Base-by-base conservation (phyloP, 1,140 invertebrate genomes). In the Chironomus striatipennis region DNA sequence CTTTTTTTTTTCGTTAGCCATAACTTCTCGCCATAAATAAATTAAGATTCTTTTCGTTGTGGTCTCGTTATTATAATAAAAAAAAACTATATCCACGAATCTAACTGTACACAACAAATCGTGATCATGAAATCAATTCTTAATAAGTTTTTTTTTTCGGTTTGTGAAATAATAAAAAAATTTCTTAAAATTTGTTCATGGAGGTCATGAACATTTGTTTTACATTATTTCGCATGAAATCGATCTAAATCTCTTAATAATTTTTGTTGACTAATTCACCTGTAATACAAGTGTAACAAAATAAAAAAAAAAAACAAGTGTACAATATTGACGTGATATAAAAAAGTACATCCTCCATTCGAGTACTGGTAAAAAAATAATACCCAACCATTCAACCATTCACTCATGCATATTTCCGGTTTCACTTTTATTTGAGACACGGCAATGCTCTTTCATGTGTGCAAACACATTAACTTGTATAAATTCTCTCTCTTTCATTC, bases 341-440 rank as follows among this genome's bases (percentile, higher is more conserved):
- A 21, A n/a, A 57, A 57, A 18, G 65, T 17, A 70, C 17, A 20
- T 70, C 65, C 65, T 20, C 65, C 65, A 20, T 2, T 1, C 7
- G 7, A 57, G 7, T 57, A 57, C n/a, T 12, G n/a, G n/a, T n/a
- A n/a, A n/a, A n/a, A n/a, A 12, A 57, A 57, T 2, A 57, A 57
- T 21, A 70, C 65, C 18, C 17, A 18, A 70, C 18, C 20, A 18
- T 20, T 20, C 65, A 21, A 10, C 65, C 17, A 21, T 70, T 70
- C 65, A 70, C 65, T 70, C 65, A 18, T 18, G 65, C 65, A 70
- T 20, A 70, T 21, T 70, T 70, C 65, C 65, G 65, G 65, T 70
- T 70, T 70, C 65, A 70, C 65, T 70, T 70, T 70, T 70, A 70
- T 70, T 70, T 70, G 17, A 70, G 20, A 70, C 65, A 21, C 9